phyloP scores from a whole-genome alignment of 2,797 vertebrate species.

The Nyctalus aviator region DNA sequence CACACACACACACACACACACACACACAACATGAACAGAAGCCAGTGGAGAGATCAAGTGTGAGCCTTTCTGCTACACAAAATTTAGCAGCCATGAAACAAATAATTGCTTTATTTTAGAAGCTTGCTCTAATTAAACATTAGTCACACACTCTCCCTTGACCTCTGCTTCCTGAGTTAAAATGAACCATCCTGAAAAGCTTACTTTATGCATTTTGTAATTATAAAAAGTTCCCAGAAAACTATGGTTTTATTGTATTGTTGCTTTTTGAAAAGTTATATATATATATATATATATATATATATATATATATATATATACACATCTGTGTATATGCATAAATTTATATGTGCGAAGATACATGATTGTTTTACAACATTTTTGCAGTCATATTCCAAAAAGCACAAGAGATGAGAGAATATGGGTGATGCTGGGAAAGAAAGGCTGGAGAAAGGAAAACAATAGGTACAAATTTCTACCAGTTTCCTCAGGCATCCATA shows the following conservation, averaged over 20 bases:
- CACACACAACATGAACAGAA: not conserved
- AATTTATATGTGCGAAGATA: constrained; percentile 15
- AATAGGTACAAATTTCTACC: constrained; percentile 91
- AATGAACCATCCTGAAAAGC: constrained; percentile 75
- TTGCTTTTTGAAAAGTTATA: not conserved
- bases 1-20: not conserved
- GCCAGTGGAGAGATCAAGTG: not conserved
- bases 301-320: too few species aligned
- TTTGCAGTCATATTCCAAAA: constrained; percentile 65
- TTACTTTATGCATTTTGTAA: constrained; percentile 70
- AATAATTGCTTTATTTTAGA: constrained; percentile 79
- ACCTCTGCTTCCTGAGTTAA: constrained; percentile 74
- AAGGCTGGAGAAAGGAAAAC: constrained; percentile 87
- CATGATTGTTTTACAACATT: constrained; percentile 55
- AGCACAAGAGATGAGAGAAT: constrained; percentile 65
- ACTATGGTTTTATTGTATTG: not conserved
- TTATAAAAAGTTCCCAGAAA: constrained; percentile 69
- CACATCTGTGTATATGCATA: not conserved
- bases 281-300: not conserved
- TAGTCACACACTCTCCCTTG: constrained; percentile 79
- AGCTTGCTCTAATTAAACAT: constrained; percentile 80
- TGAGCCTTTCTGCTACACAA: constrained; percentile 68
- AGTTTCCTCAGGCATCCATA: constrained; percentile 91
- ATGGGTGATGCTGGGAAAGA: constrained; percentile 75
- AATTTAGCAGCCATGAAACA: constrained; percentile 80